Evolutionary conservation across 2,888 invertebrate species (phyloP).

Genomic region (Acleris literana): DNA sequence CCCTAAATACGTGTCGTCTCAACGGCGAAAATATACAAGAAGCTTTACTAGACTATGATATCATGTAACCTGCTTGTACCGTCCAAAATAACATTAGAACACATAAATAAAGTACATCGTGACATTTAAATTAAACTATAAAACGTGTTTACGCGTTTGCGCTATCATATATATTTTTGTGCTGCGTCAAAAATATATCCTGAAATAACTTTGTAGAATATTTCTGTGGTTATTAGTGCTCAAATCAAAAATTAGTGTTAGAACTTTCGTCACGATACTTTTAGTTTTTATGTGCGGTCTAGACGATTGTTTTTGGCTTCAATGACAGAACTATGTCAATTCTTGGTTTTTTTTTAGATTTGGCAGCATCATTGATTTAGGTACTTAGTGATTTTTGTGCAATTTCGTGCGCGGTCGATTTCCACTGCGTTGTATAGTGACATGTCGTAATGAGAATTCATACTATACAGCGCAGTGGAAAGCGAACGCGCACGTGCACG

Average conservation of each 20-base stretch:
- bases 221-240: constrained; percentile 17
- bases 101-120: constrained; percentile 63
- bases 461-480: too few species aligned
- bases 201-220: constrained; percentile 19
- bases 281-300: background rate
- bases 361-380: too few species aligned
- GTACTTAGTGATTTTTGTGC: too few species aligned
- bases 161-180: constrained; percentile 16
- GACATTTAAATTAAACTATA: constrained; percentile 51
- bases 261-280: constrained; percentile 14
- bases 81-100: constrained; percentile 34
- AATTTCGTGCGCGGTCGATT: too few species aligned
- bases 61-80: constrained; percentile 16
- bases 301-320: too few species aligned
- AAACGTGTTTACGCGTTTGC: constrained; percentile 14
- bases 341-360: too few species aligned
- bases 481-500: too few species aligned
- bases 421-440: too few species aligned
- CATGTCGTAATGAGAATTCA: too few species aligned
- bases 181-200: constrained; percentile 17
- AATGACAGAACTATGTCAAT: too few species aligned
- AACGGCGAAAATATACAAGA: constrained; percentile 25
- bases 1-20: background rate
- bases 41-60: constrained; percentile 22
- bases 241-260: too few species aligned